Conservation (phyloP, 2,113 vertebrate species). For the Setophaga coronata region DNA sequence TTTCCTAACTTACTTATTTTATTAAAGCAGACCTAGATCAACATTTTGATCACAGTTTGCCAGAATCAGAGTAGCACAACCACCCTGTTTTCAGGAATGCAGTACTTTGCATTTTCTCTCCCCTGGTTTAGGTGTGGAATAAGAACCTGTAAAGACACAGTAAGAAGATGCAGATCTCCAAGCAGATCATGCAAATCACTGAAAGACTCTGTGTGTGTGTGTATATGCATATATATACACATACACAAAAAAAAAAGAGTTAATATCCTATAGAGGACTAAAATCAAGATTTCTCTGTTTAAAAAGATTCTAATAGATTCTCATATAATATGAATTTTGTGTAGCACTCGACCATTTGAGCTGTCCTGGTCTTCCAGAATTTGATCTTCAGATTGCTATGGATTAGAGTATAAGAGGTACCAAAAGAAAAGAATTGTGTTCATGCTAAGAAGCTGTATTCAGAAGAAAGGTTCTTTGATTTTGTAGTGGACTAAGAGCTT, state of each 20-base stretch:
- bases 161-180: not conserved
- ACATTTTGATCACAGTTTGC: not conserved
- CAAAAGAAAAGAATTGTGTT: not conserved
- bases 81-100: not conserved
- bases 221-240: accelerated
- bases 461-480: not conserved
- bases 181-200: not conserved
- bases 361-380: not conserved
- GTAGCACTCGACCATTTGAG: not conserved
- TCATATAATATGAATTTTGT: not conserved
- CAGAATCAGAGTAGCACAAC: not conserved
- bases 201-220: not conserved
- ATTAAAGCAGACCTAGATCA: not conserved
- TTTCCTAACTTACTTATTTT: not conserved
- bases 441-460: not conserved
- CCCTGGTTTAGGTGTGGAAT: not conserved
- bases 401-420: not conserved
- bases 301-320: not conserved
- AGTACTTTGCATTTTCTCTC: not conserved
- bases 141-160: not conserved
- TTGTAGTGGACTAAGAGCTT: too few species aligned
- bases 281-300: not conserved
- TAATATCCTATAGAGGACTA: not conserved
- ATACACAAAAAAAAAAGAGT: not conserved
- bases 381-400: not conserved